phyloP scores from a whole-genome alignment of 37 sponge, comb jelly and placozoan species.

The Cladorhizidae sp. region DNA sequence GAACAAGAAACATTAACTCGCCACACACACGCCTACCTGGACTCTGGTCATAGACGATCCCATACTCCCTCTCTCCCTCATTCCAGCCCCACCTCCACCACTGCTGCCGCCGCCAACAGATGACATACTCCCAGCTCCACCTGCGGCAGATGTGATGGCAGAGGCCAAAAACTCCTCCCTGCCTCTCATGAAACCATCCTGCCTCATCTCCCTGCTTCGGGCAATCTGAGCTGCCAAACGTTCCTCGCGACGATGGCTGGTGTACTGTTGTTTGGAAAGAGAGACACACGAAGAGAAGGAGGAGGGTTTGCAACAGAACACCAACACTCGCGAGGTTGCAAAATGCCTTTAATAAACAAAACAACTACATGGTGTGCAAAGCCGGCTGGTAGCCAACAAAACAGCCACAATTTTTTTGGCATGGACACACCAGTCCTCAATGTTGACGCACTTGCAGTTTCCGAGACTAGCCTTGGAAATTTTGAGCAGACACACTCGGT shows the following conservation, averaged over 20 bases:
- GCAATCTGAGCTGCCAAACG: conserved; percentile 55
- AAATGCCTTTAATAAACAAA: too few relatives aligned
- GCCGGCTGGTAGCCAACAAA: too few relatives aligned
- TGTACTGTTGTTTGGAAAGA: conserved; percentile 10
- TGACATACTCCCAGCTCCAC: conserved; percentile 3
- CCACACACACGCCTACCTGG: background rate
- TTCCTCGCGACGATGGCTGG: conserved; percentile 48
- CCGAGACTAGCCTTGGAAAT: too few relatives aligned
- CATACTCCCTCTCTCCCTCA: conserved; percentile 1
- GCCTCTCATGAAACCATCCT: conserved; percentile 45
- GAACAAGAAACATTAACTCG: too few relatives aligned
- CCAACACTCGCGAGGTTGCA: too few relatives aligned
- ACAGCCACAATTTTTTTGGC: too few relatives aligned
- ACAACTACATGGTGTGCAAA: too few relatives aligned
- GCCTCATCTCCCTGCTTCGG: conserved; percentile 46
- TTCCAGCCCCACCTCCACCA: background rate
- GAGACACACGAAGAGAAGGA: background rate
- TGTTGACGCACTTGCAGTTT: too few relatives aligned
- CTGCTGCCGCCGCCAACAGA: background rate
- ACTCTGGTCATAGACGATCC: background rate
- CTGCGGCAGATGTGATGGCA: conserved; percentile 51
- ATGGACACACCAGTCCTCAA: too few relatives aligned
- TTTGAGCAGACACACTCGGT: too few relatives aligned
- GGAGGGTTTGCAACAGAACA: background rate
- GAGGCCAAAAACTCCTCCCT: conserved; percentile 59